phyloP scores from a whole-genome alignment of 1,140 invertebrate species.

The Meloidogyne floridensis region DNA sequence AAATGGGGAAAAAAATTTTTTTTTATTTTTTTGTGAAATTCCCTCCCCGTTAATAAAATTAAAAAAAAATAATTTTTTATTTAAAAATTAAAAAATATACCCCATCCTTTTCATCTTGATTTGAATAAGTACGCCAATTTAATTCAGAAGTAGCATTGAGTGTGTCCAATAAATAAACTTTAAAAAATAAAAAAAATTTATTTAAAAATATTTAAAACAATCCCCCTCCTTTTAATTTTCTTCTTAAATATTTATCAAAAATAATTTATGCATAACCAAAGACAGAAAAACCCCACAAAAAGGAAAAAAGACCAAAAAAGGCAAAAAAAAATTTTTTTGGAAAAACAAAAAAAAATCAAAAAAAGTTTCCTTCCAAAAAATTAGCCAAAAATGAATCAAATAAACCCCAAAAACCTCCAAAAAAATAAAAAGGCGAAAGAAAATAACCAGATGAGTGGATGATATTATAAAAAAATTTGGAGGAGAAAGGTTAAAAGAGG shows the following conservation, averaged over 20 bases:
- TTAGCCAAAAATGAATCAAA: constrained; percentile 1
- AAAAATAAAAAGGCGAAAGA: background rate
- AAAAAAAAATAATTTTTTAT: background rate
- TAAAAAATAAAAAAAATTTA: constrained; percentile 26
- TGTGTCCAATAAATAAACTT: constrained; percentile 50
- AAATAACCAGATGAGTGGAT: background rate
- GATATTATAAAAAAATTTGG: background rate
- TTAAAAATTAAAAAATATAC: constrained; percentile 34
- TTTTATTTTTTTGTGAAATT: constrained; percentile 15
- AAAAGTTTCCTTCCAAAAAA: background rate
- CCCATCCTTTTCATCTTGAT: constrained; percentile 49
- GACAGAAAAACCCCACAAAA: background rate
- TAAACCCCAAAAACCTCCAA: background rate
- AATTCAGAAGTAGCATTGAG: constrained; percentile 49
- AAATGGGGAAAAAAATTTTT: no score
- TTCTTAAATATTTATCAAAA: background rate
- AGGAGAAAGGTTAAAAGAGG: background rate
- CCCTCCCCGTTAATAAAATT: background rate
- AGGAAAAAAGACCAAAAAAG: background rate
- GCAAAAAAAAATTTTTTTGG: background rate
- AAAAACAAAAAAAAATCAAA: background rate
- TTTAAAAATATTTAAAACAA: constrained; percentile 4
- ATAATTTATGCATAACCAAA: constrained; percentile 32
- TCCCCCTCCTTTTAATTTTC: background rate
- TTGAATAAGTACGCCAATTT: constrained; percentile 48